phyloP scores from a whole-genome alignment of 2,797 vertebrate genomes.

The Rhinella marina region DNA sequence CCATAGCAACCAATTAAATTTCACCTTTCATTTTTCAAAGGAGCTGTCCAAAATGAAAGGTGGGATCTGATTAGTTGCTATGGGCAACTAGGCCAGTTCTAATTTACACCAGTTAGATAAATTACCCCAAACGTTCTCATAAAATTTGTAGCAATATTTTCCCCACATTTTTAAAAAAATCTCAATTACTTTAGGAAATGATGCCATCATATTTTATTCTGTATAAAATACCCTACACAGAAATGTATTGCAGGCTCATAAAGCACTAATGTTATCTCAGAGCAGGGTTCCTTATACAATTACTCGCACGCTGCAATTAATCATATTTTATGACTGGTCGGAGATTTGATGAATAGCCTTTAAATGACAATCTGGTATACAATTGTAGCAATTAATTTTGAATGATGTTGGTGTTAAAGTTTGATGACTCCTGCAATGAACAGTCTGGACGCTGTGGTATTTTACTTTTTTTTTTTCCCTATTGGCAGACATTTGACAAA shows the following conservation, averaged over 20 bases:
- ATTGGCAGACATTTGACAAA: conserved; percentile 55
- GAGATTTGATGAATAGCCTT: conserved; percentile 60
- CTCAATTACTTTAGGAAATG: conserved; percentile 28
- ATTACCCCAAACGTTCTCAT: no score
- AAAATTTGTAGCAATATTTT: neutral
- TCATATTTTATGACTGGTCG: conserved; percentile 60
- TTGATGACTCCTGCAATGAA: conserved; percentile 58
- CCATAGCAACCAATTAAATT: no score
- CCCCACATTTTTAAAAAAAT: neutral
- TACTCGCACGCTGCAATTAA: conserved; percentile 52
- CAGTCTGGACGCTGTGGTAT: conserved; percentile 42
- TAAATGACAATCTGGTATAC: conserved; percentile 55
- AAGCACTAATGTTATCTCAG: conserved; percentile 49
- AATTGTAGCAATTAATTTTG: conserved; percentile 62
- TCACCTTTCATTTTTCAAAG: no score
- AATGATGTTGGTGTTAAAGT: conserved; percentile 56
- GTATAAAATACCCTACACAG: conserved; percentile 28
- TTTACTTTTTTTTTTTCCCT: conserved; percentile 48
- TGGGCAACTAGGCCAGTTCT: no score
- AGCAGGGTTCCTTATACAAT: conserved; percentile 50
- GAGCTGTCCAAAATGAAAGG: no score
- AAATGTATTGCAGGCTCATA: conserved; percentile 40
- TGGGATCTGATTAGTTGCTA: no score
- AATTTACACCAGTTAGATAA: no score
- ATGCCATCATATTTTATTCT: conserved; percentile 42